Evolutionary conservation across 2,797 vertebrate genomes (phyloP).

Genomic region (Platyrinchus mystaceus): DNA sequence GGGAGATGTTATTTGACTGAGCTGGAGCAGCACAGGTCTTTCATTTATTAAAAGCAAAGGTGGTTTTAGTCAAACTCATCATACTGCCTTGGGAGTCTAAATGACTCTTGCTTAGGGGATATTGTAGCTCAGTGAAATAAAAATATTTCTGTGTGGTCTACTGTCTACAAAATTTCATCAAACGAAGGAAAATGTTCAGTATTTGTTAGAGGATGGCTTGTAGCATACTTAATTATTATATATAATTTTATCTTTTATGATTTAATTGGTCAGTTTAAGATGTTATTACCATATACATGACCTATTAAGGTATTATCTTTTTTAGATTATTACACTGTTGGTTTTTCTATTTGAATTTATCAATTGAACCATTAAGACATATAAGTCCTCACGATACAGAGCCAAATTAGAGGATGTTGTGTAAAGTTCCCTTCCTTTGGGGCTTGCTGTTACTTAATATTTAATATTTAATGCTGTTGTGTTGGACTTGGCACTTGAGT

Average conservation of each 20-base stretch:
- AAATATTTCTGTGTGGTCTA: not conserved
- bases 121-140: not conserved
- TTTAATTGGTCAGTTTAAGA: not conserved
- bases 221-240: not conserved
- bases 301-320: not conserved
- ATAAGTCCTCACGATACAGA: not conserved
- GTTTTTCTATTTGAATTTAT: not conserved
- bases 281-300: not conserved
- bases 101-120: not conserved
- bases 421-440: not conserved
- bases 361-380: not conserved
- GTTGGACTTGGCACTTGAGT: not conserved
- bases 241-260: not conserved
- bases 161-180: not conserved
- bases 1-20: not conserved
- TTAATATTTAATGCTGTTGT: conserved; percentile 20
- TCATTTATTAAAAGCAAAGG: not conserved
- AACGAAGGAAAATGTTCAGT: not conserved
- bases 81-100: not conserved
- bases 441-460: conserved; percentile 26
- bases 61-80: not conserved
- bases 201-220: not conserved
- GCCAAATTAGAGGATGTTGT: conserved; percentile 8
- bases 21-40: not conserved
- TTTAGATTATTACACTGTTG: not conserved